Evolutionary conservation across 30 jellyfish, hydroid and myxozoan genomes (phyloP), one percentile per base, ranked within the genome.

Genomic region (Chrysaora quinquecirrha): DNA sequence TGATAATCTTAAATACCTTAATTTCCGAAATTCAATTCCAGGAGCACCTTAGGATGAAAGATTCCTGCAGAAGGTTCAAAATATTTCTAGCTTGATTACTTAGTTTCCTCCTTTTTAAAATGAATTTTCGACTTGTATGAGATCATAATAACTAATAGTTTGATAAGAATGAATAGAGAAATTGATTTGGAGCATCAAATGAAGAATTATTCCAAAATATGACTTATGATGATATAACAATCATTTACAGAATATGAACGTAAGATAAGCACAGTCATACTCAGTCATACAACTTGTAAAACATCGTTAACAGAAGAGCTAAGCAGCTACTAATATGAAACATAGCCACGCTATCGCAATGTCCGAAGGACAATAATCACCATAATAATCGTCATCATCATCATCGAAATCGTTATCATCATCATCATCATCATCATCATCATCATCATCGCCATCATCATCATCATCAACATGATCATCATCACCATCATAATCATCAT

Each of bases 181-280:
- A 49, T 11, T 43, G 50, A 75, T 49, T 32, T 11, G 79, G 54
- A 38, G 54, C 54, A 38, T 38, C 54, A 38, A 38, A 38, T 38
- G 54, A 38, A 38, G 54, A 38, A 49, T 48, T 9, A 58, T 56
- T 49, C 80, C 87, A 75, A 49, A 48, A 54, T 75, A 20, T 21
- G 34, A 73, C 47, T 75, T 75, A n/a, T 54, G 83, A 31, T 34
- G 66, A 32, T 78, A 63, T 54, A 60, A 69, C 80, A 78, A 60
- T 38, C 80, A 64, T 78, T 61, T 63, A 64, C 34, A 30, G 66
- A 68, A 68, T 30, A 68, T 30, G 80, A 30, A 68, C 64, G 64
- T 32, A 68, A 68, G 80, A 22, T 30, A 38, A 68, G 31, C 61
- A 18, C 64, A 3, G 61, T 68, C n/a, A n/a, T n/a, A n/a, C n/a